Evolutionary conservation across 2,888 invertebrate species (phyloP), one percentile per base, ranked within the genome.

Genomic region (Thereva nobilitata): DNA sequence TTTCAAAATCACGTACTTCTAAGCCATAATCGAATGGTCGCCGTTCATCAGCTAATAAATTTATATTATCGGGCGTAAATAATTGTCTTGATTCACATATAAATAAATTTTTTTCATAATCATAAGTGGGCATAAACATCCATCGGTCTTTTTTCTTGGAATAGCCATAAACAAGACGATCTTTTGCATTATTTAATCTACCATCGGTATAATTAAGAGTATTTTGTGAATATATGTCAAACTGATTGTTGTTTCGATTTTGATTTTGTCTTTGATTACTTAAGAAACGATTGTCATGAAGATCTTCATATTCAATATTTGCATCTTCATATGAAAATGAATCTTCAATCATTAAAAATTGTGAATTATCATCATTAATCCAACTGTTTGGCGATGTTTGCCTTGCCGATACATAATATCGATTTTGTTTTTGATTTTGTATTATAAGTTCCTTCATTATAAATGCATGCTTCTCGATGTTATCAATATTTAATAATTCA

Each of bases 21-120:
- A 93, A 78, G 0, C 96, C 96, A 81, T 95, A 97, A 50, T 91
- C 90, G 76, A 91, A 92, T 49, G 90, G 89, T 57, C 94, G 86
- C 72, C 89, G 88, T 74, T 92, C 91, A 76, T 90, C 88, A 71
- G 88, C 87, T 68, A 93, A 82, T 71, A 86, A 85, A 70, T 86
- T 84, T n/a, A 91, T 85, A 73, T 89, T 87, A 34, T 92, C 91
- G 0, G 76, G 76, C 69, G 71, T 78, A 42, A 78, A 79, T 0
- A 81, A 67, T 2, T 74, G 70, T 54, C 72, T 74, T 0, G 81
- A 80, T 84, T 96, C 94, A 82, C 96, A 96, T 72, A 96, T 93
- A 73, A 91, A 95, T 65, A 92, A 85, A 71, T 87, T 84, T 65
- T 87, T 84, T 72, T 93, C 92, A 66, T 86, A 86, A 6, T 93